phyloP scores from a whole-genome alignment of 2,113 vertebrate species.

The Dromaius novaehollandiae region DNA sequence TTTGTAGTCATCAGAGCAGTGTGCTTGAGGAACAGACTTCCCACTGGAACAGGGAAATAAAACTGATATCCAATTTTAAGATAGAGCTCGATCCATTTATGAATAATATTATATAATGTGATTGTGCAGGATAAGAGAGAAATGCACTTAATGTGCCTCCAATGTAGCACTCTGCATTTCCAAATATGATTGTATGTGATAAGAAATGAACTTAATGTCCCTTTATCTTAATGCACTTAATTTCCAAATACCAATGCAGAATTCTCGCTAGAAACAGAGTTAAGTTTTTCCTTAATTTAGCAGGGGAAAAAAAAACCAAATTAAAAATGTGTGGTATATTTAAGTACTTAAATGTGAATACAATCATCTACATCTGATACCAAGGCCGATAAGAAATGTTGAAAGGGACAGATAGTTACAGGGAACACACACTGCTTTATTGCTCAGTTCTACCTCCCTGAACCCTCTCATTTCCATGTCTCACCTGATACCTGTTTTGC shows the following conservation, averaged over 20 bases:
- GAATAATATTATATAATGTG: neutral
- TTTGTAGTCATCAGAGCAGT: neutral
- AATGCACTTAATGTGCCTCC: neutral
- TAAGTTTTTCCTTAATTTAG: neutral
- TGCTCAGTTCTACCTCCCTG: neutral
- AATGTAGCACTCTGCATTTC: neutral
- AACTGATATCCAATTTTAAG: neutral
- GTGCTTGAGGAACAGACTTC: neutral
- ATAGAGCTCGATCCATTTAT: neutral
- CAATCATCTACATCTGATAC: neutral
- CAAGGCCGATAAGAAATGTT: neutral
- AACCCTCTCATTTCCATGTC: neutral
- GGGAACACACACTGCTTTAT: neutral
- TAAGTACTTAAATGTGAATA: neutral
- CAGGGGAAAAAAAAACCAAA: neutral
- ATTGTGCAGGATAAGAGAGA: neutral
- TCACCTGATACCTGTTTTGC: neutral
- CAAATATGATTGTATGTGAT: neutral
- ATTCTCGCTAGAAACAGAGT: neutral
- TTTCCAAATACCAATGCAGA: neutral
- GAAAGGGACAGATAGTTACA: fast-evolving
- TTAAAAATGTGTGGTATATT: fast-evolving
- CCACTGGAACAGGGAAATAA: neutral
- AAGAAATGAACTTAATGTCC: neutral
- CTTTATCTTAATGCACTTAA: neutral